phyloP scores from a whole-genome alignment of 2,888 invertebrate genomes.

The Lapara coniferarum region DNA sequence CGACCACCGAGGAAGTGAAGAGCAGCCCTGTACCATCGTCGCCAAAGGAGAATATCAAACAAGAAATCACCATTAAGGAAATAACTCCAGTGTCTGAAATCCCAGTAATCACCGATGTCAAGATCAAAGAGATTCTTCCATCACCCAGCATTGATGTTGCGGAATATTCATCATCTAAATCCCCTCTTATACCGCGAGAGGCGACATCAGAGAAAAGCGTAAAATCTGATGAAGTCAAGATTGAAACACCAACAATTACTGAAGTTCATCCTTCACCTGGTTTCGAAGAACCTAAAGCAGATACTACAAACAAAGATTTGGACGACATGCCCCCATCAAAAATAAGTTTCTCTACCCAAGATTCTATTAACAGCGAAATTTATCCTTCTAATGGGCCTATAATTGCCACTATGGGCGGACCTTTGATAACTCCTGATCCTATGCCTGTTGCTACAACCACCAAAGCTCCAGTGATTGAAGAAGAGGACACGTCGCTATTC shows the following conservation, averaged over 20 bases:
- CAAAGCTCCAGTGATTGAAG: slow-evolving; percentile 66
- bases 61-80: slow-evolving; percentile 83
- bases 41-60: slow-evolving; percentile 60
- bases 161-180: slow-evolving; percentile 73
- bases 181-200: slow-evolving; percentile 73
- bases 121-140: slow-evolving; percentile 75
- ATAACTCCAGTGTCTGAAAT: slow-evolving; percentile 83
- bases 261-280: slow-evolving; percentile 52
- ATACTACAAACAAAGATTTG: slow-evolving; percentile 36
- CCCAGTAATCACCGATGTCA: slow-evolving; percentile 72
- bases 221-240: slow-evolving; percentile 48
- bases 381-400: slow-evolving; percentile 62
- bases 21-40: slow-evolving; percentile 44
- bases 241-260: slow-evolving; percentile 56
- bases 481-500: slow-evolving; percentile 64
- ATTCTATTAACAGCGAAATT: slow-evolving; percentile 64
- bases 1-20: slow-evolving; percentile 47
- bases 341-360: slow-evolving; percentile 69
- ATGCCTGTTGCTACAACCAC: slow-evolving; percentile 53
- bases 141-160: slow-evolving; percentile 66
- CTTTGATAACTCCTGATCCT: slow-evolving; percentile 46
- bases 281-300: slow-evolving; percentile 12
- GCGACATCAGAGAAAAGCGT: slow-evolving; percentile 65
- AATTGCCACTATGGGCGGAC: slow-evolving; percentile 55
- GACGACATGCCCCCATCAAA: slow-evolving; percentile 65